These are phyloP conservation scores for Noturus placidus DNA, from an alignment of 2,113 vertebrate genomes.

Conservation along the genomic window DNA sequence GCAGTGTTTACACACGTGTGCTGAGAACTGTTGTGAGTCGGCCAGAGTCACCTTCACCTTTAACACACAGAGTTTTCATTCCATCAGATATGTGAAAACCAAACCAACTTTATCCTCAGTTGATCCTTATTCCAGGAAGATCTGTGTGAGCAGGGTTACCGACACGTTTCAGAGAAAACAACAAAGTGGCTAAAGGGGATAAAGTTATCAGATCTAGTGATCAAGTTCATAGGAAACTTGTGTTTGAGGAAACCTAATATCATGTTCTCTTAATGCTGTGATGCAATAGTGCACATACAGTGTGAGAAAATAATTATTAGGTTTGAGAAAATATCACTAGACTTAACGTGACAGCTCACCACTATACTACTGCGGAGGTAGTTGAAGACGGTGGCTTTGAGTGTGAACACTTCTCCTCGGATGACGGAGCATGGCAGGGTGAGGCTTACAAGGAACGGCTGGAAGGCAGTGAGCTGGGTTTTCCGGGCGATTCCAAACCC, in stretches of 20 bases:
- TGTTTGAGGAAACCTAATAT: background rate
- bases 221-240: too few species aligned
- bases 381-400: conserved; percentile 82
- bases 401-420: conserved; percentile 63
- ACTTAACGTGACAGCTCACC: conserved; percentile 64
- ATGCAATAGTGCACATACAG: background rate
- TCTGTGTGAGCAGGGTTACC: background rate
- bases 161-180: background rate
- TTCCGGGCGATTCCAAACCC: conserved; percentile 81
- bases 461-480: conserved; percentile 70
- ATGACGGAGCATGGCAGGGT: conserved; percentile 79
- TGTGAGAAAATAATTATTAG: background rate
- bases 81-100: background rate
- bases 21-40: conserved; percentile 68
- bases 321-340: background rate
- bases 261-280: background rate
- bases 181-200: too few species aligned
- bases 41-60: conserved; percentile 71
- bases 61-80: background rate
- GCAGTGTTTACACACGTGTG: conserved; percentile 60
- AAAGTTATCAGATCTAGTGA: too few species aligned
- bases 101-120: background rate
- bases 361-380: conserved; percentile 80
- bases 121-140: background rate
- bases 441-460: conserved; percentile 81